Evolutionary conservation across 1,140 invertebrate species (phyloP).

Genomic region (Nilaparvata lugens): DNA sequence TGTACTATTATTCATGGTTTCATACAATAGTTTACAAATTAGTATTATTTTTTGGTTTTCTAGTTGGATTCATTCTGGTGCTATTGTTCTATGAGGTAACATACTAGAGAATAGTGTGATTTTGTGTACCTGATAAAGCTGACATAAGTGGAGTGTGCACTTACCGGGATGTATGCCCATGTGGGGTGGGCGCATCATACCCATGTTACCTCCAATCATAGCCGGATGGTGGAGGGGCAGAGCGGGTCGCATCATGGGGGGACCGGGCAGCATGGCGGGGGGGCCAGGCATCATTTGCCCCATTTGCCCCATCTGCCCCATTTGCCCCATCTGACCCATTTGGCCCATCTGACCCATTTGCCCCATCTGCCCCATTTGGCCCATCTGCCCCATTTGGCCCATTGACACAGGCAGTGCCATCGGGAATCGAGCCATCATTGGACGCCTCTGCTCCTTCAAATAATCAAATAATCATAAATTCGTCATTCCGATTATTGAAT

Average conservation of each 20-base stretch:
- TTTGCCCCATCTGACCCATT: constrained; percentile 13
- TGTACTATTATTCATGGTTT: too few relatives aligned
- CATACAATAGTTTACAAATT: too few relatives aligned
- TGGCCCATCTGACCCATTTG: too few relatives aligned
- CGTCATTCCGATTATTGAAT: too few relatives aligned
- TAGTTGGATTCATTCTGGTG: too few relatives aligned
- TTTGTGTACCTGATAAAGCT: too few relatives aligned
- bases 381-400: constrained; percentile 15
- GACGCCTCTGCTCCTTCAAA: background rate
- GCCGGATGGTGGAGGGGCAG: constrained; percentile 28
- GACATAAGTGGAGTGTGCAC: too few relatives aligned
- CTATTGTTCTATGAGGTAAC: too few relatives aligned
- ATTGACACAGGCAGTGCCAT: constrained; percentile 15
- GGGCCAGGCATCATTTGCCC: constrained; percentile 18
- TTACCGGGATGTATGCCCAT: constrained; percentile 63
- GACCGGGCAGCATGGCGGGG: constrained; percentile 32
- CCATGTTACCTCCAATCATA: constrained; percentile 30
- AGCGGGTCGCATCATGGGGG: constrained; percentile 28
- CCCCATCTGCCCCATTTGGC: background rate
- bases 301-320: too few relatives aligned
- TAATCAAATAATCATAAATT: too few relatives aligned
- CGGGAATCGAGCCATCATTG: constrained; percentile 14
- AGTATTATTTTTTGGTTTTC: too few relatives aligned
- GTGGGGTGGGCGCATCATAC: constrained; percentile 47
- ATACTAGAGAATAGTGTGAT: too few relatives aligned